Percentiles rank a stretch among this genome's conserved stretches.
Conservation (phyloP, 2,113 vertebrate genomes). For the Mormyrus iriodes region DNA sequence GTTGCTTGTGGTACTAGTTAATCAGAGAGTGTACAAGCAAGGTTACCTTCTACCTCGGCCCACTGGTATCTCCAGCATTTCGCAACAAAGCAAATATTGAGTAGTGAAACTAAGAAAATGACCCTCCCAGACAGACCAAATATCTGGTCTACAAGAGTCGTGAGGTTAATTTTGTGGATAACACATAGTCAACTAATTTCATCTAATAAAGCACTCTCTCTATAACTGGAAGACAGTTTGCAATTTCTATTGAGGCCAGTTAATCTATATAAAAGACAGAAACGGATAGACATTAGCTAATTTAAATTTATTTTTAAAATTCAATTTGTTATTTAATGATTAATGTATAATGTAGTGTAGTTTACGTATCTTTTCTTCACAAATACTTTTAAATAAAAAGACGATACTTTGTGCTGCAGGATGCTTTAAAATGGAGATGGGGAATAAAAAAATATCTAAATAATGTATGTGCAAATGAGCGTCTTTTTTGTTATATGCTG, state of each 20-base stretch:
- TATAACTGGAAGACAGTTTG: background rate
- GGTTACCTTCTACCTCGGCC: conserved; percentile 14
- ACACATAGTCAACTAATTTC: background rate
- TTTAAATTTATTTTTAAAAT: too few relatives aligned
- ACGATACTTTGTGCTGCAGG: background rate
- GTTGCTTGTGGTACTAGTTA: background rate
- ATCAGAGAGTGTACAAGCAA: background rate
- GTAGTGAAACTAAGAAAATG: background rate
- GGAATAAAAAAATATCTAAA: background rate
- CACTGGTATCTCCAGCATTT: conserved; percentile 8
- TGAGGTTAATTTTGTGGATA: background rate
- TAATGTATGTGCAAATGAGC: background rate
- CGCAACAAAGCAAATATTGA: conserved; percentile 25
- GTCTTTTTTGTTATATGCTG: background rate
- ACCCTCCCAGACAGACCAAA: background rate
- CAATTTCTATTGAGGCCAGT: background rate
- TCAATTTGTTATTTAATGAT: background rate
- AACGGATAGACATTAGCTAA: background rate
- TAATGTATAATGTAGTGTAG: background rate
- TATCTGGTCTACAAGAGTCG: background rate
- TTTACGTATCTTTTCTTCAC: background rate
- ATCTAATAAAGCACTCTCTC: background rate
- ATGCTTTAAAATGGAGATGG: background rate
- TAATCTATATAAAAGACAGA: too few relatives aligned
- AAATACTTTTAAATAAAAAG: background rate